A percentile compares a stretch with the other conserved stretches of the same genome.
Evolutionary conservation across 2,888 invertebrate genomes (phyloP).

Genomic region (Kuschelorhynchus macadamiae): DNA sequence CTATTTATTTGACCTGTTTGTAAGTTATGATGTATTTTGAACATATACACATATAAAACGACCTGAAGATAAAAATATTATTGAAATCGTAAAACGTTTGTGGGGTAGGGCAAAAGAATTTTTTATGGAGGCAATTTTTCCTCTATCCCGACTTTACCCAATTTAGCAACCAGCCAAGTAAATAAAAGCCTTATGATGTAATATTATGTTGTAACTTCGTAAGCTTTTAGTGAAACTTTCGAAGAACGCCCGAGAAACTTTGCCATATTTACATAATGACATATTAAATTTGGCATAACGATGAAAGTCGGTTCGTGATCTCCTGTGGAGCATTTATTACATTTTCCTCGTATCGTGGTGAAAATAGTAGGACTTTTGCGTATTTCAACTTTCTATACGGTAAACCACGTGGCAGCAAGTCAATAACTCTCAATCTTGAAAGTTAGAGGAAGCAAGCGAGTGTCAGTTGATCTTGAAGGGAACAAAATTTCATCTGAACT

Average conservation of each 20-base stretch:
- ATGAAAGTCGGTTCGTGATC: not conserved
- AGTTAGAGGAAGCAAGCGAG: no score
- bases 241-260: constrained; percentile 4
- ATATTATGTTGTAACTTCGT: constrained; percentile 25
- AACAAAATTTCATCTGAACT: no score
- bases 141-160: constrained; percentile 5
- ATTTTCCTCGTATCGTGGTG: not conserved
- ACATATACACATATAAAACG: no score
- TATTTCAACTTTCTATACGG: no score
- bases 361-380: not conserved
- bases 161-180: constrained; percentile 32
- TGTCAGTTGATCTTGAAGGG: no score
- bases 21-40: no score
- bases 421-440: no score
- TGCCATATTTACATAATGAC: constrained; percentile 33
- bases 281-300: constrained; percentile 24
- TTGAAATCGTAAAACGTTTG: no score
- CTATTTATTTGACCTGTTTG: no score
- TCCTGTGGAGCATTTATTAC: not conserved
- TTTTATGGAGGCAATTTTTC: not conserved
- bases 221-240: constrained; percentile 30
- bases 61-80: no score
- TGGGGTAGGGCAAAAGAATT: no score
- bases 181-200: constrained; percentile 29
- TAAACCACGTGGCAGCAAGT: no score